Base-by-base conservation (phyloP, 2,113 vertebrate genomes). In the Clupea harengus region DNA sequence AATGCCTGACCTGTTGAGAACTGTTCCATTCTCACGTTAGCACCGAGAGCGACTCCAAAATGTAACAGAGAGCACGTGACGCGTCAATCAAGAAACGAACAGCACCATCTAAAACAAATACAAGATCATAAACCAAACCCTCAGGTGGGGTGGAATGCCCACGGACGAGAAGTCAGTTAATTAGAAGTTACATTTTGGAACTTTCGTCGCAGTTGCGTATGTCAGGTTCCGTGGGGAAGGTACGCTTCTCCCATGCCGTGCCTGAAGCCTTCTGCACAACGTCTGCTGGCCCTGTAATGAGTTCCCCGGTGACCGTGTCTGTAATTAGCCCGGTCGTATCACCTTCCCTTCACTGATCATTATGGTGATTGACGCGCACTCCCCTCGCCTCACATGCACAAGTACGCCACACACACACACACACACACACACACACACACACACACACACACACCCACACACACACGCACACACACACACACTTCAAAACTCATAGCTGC, bases 11-110 rank as follows among this genome's bases (percentile, higher is more conserved):
- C 72, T 78, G 72, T 39, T 78, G 28, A 78, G 72, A 78, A 78
- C 72, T 39, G 72, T 78, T 78, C 72, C 72, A 78, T 78, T 78
- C 72, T 78, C 72, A 78, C 39, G 72, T 78, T 78, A 78, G 72
- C 28, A 39, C 72, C 28, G 72, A 28, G 64, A 78, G 72, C 4
- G 28, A 78, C 28, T 78, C 72, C 72, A 78, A 39, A 78, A 15
- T 13, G 1, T 39, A 32, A 32, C 32, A 78, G 32, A 44, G 28
- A 78, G 72, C 28, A 39, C 15, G 32, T 18, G 32, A 18, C 39
- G 2, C 13, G 17, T 78, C 72, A 32, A 11, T 78, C 72, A 78
- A 32, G 72, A 78, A 39, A 0, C 32, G 39, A 78, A 78, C 72
- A 78, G 13, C 72, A 11, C 25, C 4, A 15, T 5, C 72, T 44